Evolutionary conservation across 2,113 vertebrate species (phyloP).

Genomic region (Suricata suricatta): DNA sequence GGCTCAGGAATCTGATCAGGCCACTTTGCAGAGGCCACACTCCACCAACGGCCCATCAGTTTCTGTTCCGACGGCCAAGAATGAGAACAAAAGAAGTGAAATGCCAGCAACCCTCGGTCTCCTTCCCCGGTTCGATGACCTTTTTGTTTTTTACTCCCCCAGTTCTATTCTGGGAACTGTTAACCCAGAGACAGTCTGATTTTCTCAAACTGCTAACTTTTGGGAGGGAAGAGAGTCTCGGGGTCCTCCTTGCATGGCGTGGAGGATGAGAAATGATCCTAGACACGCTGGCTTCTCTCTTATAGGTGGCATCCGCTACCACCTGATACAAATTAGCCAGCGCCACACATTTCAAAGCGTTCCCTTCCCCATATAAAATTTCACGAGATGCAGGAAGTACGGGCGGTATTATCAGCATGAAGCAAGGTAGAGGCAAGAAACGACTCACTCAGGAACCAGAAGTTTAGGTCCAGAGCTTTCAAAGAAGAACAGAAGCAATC

Average conservation of each 20-base stretch:
- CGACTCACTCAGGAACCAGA: background rate
- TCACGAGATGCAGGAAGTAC: background rate
- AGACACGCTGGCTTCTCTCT: background rate
- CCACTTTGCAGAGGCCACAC: slow-evolving; percentile 28
- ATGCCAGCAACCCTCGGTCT: slow-evolving; percentile 48
- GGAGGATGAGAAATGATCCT: background rate
- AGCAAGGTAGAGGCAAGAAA: background rate
- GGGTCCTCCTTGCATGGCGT: background rate
- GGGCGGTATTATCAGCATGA: background rate
- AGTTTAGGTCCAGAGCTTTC: background rate
- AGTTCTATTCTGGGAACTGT: slow-evolving; percentile 5
- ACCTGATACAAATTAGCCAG: background rate
- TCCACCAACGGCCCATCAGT: slow-evolving; percentile 35
- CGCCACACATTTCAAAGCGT: background rate
- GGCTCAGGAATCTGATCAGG: slow-evolving; percentile 69
- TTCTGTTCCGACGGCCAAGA: slow-evolving; percentile 49
- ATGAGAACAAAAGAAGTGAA: slow-evolving; percentile 61
- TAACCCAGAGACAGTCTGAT: background rate
- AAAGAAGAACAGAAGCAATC: background rate
- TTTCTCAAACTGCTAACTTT: slow-evolving; percentile 30
- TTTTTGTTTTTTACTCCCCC: slow-evolving; percentile 41
- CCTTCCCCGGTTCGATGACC: background rate
- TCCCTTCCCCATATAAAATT: background rate
- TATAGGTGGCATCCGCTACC: background rate
- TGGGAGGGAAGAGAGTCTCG: background rate